These are phyloP conservation scores for Xenus cinereus DNA, from an alignment of 2,113 vertebrate species.

Conservation along the genomic window DNA sequence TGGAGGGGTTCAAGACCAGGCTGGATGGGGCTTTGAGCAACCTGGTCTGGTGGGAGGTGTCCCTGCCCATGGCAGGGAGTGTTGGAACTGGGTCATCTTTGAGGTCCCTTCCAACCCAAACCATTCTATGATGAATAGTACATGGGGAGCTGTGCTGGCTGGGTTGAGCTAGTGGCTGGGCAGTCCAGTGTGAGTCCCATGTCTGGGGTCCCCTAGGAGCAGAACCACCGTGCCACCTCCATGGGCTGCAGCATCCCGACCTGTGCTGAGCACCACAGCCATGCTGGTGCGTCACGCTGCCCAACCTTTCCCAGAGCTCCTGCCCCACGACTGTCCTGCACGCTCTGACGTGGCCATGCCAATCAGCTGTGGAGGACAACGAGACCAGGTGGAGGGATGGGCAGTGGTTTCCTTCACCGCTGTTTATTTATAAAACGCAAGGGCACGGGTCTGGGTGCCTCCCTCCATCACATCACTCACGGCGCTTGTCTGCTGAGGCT, in stretches of 20 bases:
- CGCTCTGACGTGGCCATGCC: accelerated
- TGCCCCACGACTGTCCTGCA: accelerated
- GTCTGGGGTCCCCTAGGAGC: background rate
- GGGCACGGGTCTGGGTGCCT: background rate
- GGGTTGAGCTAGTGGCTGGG: background rate
- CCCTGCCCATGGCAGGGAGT: too few relatives aligned
- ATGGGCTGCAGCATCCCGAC: background rate
- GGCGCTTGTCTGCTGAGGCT: background rate
- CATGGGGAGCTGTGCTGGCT: accelerated
- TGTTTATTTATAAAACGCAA: background rate
- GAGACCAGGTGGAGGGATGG: accelerated
- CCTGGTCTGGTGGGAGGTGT: too few relatives aligned
- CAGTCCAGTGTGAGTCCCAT: accelerated
- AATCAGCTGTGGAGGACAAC: accelerated
- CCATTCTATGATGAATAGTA: too few relatives aligned
- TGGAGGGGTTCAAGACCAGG: too few relatives aligned
- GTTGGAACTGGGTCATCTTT: too few relatives aligned
- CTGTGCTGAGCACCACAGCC: accelerated
- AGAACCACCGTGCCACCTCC: background rate
- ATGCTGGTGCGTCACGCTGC: accelerated
- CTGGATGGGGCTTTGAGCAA: too few relatives aligned
- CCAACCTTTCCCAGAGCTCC: background rate
- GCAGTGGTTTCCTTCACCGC: accelerated
- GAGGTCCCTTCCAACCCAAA: too few relatives aligned
- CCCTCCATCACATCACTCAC: background rate